Base-by-base conservation (phyloP, 2,888 invertebrate genomes). In the Clostera curtula region DNA sequence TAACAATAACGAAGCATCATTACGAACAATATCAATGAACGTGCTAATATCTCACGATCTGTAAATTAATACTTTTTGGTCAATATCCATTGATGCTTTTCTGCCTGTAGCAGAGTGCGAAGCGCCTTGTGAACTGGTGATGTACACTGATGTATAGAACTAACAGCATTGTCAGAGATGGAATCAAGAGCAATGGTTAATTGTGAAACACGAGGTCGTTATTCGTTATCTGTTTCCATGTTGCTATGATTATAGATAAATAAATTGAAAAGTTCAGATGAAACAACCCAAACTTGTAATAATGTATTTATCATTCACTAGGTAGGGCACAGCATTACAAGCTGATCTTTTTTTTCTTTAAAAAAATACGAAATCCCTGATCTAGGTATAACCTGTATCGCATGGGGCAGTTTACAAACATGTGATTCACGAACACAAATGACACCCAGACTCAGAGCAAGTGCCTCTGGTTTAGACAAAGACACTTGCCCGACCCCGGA, bases 1-100 rank as follows among this genome's bases (percentile, higher is more conserved):
- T 62, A 56, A 56, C 49, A 54, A 59, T 64, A 62, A 61, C 59
- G 53, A 62, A 60, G 50, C 43, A 53, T 40, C 49, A 65, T 65
- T 63, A 59, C 30, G 22, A 25, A 49, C 53, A 48, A 50, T 55
- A 64, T 61, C 58, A 59, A 59, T 64, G 56, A 58, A 50, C 36
- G 29, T 39, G 41, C 30, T 26, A 17, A 34, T 38, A 50, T 44
- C 43, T 49, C 48, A 53, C 51, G 49, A 54, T 38, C 37, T 43
- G 6, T 30, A 31, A 40, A 39, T 43, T 37, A 34, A 40, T 31
- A 40, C 13, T 37, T 28, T 44, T 41, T 42, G 40, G 39, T 22
- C 31, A 34, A 23, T 31, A 46, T 47, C 40, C 51, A 54, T 48
- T 49, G 47, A 48, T 18, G 31, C 18, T 34, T 41, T 15, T 13